phyloP scores from a whole-genome alignment of 2,797 vertebrate genomes.

The Coluber constrictor region DNA sequence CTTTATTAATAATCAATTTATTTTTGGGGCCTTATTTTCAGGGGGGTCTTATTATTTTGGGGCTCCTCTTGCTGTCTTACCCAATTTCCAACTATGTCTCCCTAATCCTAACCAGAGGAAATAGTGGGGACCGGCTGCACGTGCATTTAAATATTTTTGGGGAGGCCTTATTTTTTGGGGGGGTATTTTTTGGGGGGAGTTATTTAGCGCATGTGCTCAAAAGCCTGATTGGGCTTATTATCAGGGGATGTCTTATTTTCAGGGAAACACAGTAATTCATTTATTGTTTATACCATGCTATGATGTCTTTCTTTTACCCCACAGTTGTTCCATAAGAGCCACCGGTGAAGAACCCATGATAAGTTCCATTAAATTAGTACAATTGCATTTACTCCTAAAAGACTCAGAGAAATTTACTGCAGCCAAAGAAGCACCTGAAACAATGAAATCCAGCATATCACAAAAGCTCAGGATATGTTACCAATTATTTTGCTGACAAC shows the following conservation, averaged over 20 bases:
- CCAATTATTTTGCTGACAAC: neutral
- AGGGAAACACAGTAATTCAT: neutral
- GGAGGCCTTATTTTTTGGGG: too few species aligned
- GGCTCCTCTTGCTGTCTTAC: too few species aligned
- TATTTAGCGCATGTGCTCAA: too few species aligned
- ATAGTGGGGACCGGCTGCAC: too few species aligned
- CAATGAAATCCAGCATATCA: neutral
- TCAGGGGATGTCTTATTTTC: too few species aligned
- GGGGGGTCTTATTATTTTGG: too few species aligned
- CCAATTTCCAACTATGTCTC: too few species aligned
- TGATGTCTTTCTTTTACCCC: conserved; percentile 29
- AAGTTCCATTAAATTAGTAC: neutral
- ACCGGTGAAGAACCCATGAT: neutral
- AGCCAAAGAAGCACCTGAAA: neutral
- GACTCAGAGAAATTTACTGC: neutral
- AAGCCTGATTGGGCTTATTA: too few species aligned
- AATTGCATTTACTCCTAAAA: neutral
- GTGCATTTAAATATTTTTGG: too few species aligned
- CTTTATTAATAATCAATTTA: neutral
- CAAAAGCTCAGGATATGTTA: neutral
- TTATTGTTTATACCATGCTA: neutral
- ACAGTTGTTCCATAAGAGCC: neutral
- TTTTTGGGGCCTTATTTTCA: too few species aligned
- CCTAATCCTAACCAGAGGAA: too few species aligned
- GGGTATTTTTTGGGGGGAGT: too few species aligned